Conservation (phyloP, 2,113 vertebrate genomes). For the Cebidichthys violaceus region DNA sequence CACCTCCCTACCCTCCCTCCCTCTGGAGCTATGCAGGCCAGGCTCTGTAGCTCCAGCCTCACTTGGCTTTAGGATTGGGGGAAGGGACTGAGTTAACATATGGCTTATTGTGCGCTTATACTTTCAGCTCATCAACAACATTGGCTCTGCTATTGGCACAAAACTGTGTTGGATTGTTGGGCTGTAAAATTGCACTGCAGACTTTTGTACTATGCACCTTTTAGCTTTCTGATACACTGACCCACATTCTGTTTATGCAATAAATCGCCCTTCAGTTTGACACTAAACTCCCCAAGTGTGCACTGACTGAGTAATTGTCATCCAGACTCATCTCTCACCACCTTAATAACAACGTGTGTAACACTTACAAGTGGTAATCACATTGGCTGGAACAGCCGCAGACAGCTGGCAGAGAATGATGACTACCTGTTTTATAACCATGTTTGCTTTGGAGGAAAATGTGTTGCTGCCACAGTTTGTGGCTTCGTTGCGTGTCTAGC, state of each 20-base stretch:
- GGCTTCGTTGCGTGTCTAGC: constrained; percentile 80
- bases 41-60: constrained; percentile 60
- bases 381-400: constrained; percentile 29
- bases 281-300: constrained; percentile 14
- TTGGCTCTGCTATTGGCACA: not conserved
- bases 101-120: constrained; percentile 68
- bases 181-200: constrained; percentile 1
- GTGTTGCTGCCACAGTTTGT: constrained; percentile 71
- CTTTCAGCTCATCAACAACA: constrained; percentile 54
- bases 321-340: not conserved
- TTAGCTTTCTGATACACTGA: constrained; percentile 8
- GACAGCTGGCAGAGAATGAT: constrained; percentile 67
- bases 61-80: constrained; percentile 66
- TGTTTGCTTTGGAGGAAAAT: constrained; percentile 65
- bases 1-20: constrained; percentile 58
- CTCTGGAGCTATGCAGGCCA: constrained; percentile 73
- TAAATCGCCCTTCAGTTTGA: not conserved
- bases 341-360: constrained; percentile 58
- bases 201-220: not conserved
- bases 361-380: constrained; percentile 52
- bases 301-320: constrained; percentile 30
- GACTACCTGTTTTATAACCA: constrained; percentile 72
- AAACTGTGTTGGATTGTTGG: not conserved
- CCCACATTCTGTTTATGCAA: constrained; percentile 7
- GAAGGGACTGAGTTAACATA: constrained; percentile 72